Percentiles rank a stretch among this genome's conserved stretches.
Evolutionary conservation across 1,140 invertebrate species (phyloP).

Genomic region (Leptopilina clavipes): DNA sequence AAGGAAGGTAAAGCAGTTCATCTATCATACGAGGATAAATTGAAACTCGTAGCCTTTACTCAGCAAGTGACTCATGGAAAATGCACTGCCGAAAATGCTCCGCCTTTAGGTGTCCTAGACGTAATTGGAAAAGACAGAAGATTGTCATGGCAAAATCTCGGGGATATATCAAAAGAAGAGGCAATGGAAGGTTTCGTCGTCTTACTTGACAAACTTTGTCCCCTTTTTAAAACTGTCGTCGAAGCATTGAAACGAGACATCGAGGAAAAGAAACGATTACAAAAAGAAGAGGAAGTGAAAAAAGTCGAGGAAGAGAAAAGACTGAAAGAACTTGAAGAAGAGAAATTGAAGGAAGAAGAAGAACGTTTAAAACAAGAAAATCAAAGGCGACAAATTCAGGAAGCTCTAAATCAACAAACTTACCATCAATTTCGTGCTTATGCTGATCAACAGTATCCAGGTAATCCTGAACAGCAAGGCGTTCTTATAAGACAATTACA

Average conservation of each 20-base stretch:
- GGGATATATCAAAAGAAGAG: conserved; percentile 87
- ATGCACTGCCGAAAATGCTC: conserved; percentile 82
- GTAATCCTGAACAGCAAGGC: conserved; percentile 94
- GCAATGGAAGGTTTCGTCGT: conserved; percentile 95
- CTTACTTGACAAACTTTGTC: conserved; percentile 89
- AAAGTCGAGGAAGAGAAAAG: conserved; percentile 74
- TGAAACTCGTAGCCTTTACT: conserved; percentile 92
- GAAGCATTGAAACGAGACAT: conserved; percentile 92
- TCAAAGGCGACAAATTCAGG: conserved; percentile 89
- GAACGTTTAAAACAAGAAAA: conserved; percentile 77
- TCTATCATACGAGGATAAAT: conserved; percentile 94
- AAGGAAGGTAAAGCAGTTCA: conserved; percentile 97
- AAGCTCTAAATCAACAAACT: conserved; percentile 97
- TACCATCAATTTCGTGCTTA: conserved; percentile 95
- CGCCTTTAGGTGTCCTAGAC: conserved; percentile 93
- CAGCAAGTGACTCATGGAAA: conserved; percentile 94
- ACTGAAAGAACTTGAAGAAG: conserved; percentile 79
- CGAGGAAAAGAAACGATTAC: conserved; percentile 83
- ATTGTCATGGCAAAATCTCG: conserved; percentile 93
- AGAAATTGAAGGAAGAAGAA: conserved; percentile 78
- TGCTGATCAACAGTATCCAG: conserved; percentile 96
- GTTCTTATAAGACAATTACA: conserved; percentile 94
- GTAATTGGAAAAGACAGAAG: conserved; percentile 95
- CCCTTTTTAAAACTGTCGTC: conserved; percentile 91
- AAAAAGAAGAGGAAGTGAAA: conserved; percentile 74